phyloP scores from a whole-genome alignment of 2,113 vertebrate species.

The Pica pica region DNA sequence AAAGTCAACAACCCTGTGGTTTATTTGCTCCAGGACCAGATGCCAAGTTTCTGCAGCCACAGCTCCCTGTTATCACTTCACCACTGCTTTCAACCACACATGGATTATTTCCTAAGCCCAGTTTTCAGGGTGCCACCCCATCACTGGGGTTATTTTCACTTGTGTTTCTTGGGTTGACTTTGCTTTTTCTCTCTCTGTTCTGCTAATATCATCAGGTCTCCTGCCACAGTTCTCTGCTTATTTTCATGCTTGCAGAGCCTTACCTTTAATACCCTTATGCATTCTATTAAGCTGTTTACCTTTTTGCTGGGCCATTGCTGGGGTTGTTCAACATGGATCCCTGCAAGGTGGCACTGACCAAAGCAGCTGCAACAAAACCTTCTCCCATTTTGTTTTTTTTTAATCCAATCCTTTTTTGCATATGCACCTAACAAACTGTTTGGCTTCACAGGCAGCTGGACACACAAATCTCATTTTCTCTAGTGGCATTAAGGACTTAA shows the following conservation, averaged over 20 bases:
- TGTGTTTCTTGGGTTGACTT: background rate
- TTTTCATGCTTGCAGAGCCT: background rate
- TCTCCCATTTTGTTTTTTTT: background rate
- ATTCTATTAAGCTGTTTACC: background rate
- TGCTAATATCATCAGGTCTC: background rate
- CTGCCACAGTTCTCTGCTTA: background rate
- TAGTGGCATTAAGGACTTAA: background rate
- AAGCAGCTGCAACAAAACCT: background rate
- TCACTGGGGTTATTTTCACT: background rate
- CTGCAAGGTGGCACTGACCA: background rate
- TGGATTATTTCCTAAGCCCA: background rate
- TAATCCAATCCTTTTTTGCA: background rate
- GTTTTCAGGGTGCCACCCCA: background rate
- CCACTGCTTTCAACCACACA: background rate
- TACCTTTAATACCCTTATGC: background rate
- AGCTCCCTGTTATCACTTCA: background rate
- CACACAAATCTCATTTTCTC: background rate
- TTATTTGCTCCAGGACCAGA: background rate
- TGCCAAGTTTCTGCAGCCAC: background rate
- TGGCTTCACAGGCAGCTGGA: background rate
- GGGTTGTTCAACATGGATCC: background rate
- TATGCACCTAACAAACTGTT: background rate
- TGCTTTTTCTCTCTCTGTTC: background rate
- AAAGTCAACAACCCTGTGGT: background rate
- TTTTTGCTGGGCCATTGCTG: background rate